A percentile compares a stretch with the other conserved stretches of the same genome.
Evolutionary conservation across 2,797 vertebrate genomes (phyloP).

Genomic region (Aplochiton taeniatus): DNA sequence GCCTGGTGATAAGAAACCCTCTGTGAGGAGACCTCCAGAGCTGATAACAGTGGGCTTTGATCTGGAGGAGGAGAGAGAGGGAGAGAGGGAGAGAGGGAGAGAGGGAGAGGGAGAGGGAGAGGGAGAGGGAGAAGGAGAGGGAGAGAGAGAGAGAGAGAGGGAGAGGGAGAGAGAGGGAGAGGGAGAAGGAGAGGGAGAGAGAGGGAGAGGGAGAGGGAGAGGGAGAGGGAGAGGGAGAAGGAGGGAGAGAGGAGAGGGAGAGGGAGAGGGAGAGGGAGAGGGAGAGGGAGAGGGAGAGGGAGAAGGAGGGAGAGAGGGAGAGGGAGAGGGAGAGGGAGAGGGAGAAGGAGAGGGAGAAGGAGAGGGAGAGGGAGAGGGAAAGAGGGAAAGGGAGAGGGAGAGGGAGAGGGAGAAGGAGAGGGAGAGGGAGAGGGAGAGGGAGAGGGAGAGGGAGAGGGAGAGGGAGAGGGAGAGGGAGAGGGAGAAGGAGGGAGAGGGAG

Average conservation of each 20-base stretch:
- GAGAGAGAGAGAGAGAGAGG: not conserved
- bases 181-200: slow-evolving; percentile 26
- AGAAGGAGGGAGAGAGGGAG: slow-evolving; percentile 19
- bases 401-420: no score
- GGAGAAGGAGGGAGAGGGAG: not conserved
- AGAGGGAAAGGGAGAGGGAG: not conserved
- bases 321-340: not conserved
- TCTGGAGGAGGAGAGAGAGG: not conserved
- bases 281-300: not conserved
- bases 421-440: no score
- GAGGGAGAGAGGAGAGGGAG: not conserved
- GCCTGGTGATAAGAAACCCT: slow-evolving; percentile 5
- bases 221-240: not conserved
- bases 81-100: slow-evolving; percentile 1
- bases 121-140: not conserved
- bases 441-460: not conserved
- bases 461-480: not conserved
- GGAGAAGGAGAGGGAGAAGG: no score
- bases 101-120: slow-evolving; percentile 5
- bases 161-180: not conserved
- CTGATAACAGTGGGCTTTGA: no score
- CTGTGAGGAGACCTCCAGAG: no score
- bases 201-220: not conserved
- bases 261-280: not conserved
- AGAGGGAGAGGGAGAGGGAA: not conserved